A percentile compares a stretch with the other conserved stretches of the same genome.
Conservation (phyloP, 2,888 invertebrate genomes). For the Cyaniris semiargus region DNA sequence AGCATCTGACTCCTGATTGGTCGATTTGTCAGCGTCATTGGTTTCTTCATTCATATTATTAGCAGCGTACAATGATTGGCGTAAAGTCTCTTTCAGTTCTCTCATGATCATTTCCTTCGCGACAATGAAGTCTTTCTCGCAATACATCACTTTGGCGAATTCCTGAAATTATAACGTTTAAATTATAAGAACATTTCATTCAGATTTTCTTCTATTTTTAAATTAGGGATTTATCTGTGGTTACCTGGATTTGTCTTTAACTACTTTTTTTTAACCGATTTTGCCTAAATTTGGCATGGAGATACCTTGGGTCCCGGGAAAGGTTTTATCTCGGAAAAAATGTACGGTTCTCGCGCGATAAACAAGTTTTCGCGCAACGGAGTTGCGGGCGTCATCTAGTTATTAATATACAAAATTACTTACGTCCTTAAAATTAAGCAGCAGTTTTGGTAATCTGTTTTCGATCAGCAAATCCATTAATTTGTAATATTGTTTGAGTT, state of each 20-base stretch:
- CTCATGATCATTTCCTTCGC: constrained; percentile 32
- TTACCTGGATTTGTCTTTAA: too few species aligned
- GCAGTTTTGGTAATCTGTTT: constrained; percentile 47
- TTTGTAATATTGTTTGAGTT: constrained; percentile 36
- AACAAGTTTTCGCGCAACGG: too few species aligned
- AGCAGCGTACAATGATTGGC: background rate
- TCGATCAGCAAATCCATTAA: constrained; percentile 43
- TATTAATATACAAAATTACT: constrained; percentile 37
- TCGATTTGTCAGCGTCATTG: background rate
- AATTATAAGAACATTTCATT: background rate
- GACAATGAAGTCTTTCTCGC: constrained; percentile 37
- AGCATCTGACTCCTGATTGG: background rate
- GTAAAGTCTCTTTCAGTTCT: constrained; percentile 33
- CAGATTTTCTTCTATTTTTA: too few species aligned
- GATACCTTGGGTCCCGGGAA: too few species aligned
- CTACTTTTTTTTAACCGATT: too few species aligned
- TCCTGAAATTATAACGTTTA: constrained; percentile 33
- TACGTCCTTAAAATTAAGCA: constrained; percentile 54
- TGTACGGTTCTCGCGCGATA: too few species aligned
- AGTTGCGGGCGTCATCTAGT: too few species aligned
- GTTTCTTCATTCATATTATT: background rate
- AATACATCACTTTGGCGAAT: constrained; percentile 34
- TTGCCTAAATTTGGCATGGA: too few species aligned
- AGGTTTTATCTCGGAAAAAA: too few species aligned
- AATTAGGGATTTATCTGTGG: too few species aligned